Evolutionary conservation across 2,113 vertebrate species (phyloP).

Genomic region (Lycaon pictus): DNA sequence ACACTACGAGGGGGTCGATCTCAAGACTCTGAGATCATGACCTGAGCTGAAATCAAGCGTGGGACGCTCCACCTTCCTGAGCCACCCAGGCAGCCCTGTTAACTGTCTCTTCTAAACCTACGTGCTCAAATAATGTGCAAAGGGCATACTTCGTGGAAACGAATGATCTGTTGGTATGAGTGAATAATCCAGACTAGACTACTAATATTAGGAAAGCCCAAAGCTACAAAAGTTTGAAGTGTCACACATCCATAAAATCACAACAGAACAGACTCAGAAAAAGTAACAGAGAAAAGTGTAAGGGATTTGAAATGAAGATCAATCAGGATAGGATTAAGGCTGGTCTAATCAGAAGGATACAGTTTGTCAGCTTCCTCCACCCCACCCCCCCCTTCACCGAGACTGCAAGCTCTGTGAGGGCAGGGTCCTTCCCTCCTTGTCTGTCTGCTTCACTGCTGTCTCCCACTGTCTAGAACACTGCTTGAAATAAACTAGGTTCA

Average conservation of each 20-base stretch:
- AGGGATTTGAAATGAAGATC: constrained; percentile 33
- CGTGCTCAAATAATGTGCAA: not conserved
- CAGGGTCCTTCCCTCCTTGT: not conserved
- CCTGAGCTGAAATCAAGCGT: not conserved
- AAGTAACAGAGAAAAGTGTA: not conserved
- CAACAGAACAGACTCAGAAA: not conserved
- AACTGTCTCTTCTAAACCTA: not conserved
- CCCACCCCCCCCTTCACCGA: fast-evolving
- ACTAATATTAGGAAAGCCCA: not conserved
- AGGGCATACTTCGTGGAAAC: not conserved
- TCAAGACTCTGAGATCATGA: not conserved
- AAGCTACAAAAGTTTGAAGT: not conserved
- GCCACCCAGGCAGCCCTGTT: not conserved
- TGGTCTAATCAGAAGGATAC: not conserved
- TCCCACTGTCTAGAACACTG: not conserved
- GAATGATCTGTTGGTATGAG: not conserved
- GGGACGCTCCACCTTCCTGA: not conserved
- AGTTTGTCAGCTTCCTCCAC: not conserved
- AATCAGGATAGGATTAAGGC: not conserved
- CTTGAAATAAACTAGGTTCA: not conserved
- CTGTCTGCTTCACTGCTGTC: not conserved
- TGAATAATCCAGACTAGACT: not conserved
- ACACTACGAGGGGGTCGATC: not conserved
- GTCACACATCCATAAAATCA: not conserved
- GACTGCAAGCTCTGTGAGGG: not conserved